phyloP scores from a whole-genome alignment of 2,113 vertebrate species.

The Otis tarda region DNA sequence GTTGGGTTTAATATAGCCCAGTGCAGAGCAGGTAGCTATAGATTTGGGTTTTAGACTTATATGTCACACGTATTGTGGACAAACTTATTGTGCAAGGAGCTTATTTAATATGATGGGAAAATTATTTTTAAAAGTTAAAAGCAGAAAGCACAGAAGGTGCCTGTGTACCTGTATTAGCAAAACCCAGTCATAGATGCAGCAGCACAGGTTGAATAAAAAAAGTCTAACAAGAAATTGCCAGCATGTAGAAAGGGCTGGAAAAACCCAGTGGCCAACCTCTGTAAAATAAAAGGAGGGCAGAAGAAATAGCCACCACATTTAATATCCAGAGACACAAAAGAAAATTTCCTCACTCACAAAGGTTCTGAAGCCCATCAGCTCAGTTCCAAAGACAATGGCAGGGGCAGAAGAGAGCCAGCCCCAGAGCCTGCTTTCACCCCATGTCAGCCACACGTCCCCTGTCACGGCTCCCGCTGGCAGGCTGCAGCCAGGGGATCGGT shows the following conservation, averaged over 20 bases:
- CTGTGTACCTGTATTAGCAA: not conserved
- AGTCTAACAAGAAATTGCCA: not conserved
- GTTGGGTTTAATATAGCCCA: not conserved
- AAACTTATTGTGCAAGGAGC: not conserved
- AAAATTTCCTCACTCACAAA: not conserved
- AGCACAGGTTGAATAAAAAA: not conserved
- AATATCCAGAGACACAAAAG: not conserved
- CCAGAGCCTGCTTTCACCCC: not conserved
- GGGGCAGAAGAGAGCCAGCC: not conserved
- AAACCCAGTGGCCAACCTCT: not conserved
- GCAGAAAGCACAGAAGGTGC: not conserved
- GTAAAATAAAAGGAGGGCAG: not conserved
- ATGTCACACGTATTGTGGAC: not conserved
- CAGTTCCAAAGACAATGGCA: rapidly evolving
- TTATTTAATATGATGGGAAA: not conserved
- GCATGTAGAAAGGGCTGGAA: not conserved
- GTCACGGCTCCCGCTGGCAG: rapidly evolving
- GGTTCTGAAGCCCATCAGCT: not conserved
- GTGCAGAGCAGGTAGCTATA: not conserved
- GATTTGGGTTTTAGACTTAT: not conserved
- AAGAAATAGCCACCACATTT: not conserved
- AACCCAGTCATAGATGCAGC: not conserved
- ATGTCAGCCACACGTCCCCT: rapidly evolving
- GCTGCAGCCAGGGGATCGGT: rapidly evolving
- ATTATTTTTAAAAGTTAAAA: not conserved